phyloP scores from a whole-genome alignment of 2,113 vertebrate species.

The Carassius carassius region DNA sequence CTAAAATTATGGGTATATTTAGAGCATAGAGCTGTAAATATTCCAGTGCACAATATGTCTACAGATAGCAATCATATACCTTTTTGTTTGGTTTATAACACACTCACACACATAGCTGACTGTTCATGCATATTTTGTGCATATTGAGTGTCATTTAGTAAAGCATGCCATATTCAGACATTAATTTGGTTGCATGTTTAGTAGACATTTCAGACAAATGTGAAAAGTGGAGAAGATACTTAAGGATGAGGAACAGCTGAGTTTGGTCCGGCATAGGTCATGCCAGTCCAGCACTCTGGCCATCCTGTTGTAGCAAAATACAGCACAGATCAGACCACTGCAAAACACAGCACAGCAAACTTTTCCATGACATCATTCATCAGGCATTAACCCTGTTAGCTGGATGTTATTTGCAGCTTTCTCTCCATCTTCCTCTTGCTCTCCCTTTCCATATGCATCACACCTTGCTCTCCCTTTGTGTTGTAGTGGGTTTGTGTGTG shows the following conservation, averaged over 20 bases:
- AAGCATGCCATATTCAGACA: constrained; percentile 29
- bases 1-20: background rate
- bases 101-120: background rate
- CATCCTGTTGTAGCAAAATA: background rate
- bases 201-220: background rate
- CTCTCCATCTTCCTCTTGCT: constrained; percentile 1
- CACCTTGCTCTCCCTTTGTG: constrained; percentile 28
- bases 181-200: constrained; percentile 42
- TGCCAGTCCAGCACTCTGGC: background rate
- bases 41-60: background rate
- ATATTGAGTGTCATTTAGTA: background rate
- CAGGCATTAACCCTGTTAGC: constrained; percentile 64
- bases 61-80: background rate
- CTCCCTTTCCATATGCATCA: constrained; percentile 28
- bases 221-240: constrained; percentile 40
- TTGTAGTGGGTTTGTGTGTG: constrained; percentile 25
- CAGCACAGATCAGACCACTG: background rate
- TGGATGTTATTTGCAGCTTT: constrained; percentile 8
- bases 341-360: constrained; percentile 39
- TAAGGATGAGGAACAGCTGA: background rate
- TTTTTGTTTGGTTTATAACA: background rate
- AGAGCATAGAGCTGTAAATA: background rate
- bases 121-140: constrained; percentile 20
- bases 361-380: constrained; percentile 74
- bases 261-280: background rate